Evolutionary conservation across 2,113 vertebrate genomes (phyloP).

Genomic region (Sphaerodactylus townsendi): DNA sequence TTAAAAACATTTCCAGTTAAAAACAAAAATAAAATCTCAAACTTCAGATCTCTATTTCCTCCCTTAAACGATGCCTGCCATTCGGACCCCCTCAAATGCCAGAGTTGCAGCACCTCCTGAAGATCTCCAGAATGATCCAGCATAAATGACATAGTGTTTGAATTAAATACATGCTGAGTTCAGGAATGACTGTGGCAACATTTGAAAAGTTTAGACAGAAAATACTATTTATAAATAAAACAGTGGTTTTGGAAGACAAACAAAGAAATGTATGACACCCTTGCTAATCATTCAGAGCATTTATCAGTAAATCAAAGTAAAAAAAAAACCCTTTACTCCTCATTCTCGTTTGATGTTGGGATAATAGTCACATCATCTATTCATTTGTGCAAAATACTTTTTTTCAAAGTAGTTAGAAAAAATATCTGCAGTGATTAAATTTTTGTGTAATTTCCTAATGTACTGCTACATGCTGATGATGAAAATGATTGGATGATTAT

Average conservation of each 20-base stretch:
- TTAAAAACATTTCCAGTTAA: no score
- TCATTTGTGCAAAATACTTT: neutral
- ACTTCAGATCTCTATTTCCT: no score
- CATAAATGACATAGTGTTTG: no score
- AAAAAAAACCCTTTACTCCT: neutral
- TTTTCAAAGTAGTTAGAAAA: neutral
- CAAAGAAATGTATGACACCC: neutral
- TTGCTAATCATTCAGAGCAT: neutral
- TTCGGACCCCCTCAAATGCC: no score
- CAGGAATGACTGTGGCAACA: neutral
- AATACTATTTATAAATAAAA: neutral
- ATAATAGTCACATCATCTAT: neutral
- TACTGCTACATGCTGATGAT: neutral
- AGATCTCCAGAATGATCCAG: no score
- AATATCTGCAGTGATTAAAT: neutral
- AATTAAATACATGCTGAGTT: neutral
- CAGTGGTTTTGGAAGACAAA: neutral
- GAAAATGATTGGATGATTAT: no score
- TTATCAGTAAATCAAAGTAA: neutral
- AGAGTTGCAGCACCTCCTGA: no score
- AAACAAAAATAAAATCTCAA: no score
- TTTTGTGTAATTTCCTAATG: constrained; percentile 24
- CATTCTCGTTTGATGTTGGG: neutral
- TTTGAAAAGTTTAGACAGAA: neutral
- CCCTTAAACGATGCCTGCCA: no score